Percentiles rank a stretch among this genome's conserved stretches.
These are phyloP conservation scores for Brachionus rubens DNA, from an alignment of 1,140 invertebrate genomes.

Conservation along the genomic window DNA sequence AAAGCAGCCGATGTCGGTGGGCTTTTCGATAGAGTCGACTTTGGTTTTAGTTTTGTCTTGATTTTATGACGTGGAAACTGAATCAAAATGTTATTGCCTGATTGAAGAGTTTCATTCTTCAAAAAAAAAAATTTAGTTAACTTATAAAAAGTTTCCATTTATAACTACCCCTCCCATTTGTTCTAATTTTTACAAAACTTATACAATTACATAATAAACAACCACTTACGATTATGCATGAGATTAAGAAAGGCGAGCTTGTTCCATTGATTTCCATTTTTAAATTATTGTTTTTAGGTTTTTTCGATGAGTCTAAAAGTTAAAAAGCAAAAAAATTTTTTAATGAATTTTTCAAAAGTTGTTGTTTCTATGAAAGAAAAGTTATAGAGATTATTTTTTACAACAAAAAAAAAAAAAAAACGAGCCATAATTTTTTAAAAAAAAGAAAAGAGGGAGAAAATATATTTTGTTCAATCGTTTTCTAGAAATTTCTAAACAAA, in stretches of 20 bases:
- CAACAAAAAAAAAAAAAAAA: background rate
- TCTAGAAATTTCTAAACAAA: too few relatives aligned
- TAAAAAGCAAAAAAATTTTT: too few relatives aligned
- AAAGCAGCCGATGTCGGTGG: slow-evolving; percentile 36
- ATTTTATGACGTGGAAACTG: slow-evolving; percentile 33
- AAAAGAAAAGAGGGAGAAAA: too few relatives aligned
- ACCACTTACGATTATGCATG: slow-evolving; percentile 31
- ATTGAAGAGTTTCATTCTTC: slow-evolving; percentile 23
- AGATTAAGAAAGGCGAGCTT: slow-evolving; percentile 21
- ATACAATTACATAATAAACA: too few relatives aligned
- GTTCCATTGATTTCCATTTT: slow-evolving; percentile 22
- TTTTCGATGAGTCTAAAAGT: too few relatives aligned
- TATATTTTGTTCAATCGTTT: too few relatives aligned
- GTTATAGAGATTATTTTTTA: background rate
- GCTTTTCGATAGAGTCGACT: slow-evolving; percentile 25
- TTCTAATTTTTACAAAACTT: too few relatives aligned
- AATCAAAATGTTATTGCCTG: slow-evolving; percentile 15
- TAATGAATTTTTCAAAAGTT: slow-evolving; percentile 1
- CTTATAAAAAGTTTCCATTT: background rate
- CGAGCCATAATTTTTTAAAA: slow-evolving; percentile 10
- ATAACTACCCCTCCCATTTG: too few relatives aligned
- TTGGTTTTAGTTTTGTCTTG: slow-evolving; percentile 18
- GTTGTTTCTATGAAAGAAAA: too few relatives aligned
- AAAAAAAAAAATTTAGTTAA: background rate
- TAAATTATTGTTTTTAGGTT: background rate